Conservation (phyloP, 1,140 invertebrate species). For the Holotrichia oblita region DNA sequence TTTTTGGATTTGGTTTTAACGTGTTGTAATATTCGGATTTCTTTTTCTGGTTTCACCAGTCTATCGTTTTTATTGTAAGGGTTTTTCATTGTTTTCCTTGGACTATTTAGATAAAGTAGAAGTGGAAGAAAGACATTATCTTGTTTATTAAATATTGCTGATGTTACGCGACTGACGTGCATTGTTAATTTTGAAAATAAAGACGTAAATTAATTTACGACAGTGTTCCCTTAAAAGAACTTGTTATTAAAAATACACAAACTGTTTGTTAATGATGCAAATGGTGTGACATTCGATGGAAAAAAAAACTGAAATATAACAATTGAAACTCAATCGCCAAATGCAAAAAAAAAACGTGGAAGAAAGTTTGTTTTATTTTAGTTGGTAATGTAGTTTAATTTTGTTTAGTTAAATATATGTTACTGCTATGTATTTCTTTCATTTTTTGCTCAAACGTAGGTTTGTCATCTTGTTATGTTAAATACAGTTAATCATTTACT, state of each 20-base stretch:
- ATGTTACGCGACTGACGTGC: neutral
- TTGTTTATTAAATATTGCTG: conserved; percentile 18
- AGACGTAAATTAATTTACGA: neutral
- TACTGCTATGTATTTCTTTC: conserved; percentile 31
- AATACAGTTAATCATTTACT: conserved; percentile 31
- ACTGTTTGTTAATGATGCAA: neutral
- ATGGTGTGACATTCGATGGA: neutral
- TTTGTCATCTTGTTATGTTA: conserved; percentile 33
- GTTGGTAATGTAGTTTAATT: conserved; percentile 35
- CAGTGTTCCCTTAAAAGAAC: neutral
- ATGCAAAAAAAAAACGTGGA: conserved; percentile 24
- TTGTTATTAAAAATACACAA: conserved; percentile 16
- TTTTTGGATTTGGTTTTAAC: conserved; percentile 32
- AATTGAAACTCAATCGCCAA: neutral
- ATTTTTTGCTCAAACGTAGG: conserved; percentile 27
- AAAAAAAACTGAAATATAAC: neutral
- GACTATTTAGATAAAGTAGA: conserved; percentile 21
- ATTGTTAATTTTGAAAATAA: conserved; percentile 27
- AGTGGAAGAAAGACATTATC: conserved; percentile 16
- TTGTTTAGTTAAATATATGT: conserved; percentile 34
- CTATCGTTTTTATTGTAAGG: conserved; percentile 24
- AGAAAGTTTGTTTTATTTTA: conserved; percentile 33
- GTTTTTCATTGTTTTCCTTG: conserved; percentile 11
- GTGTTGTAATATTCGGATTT: conserved; percentile 19
- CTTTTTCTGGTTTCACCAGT: neutral